Evolutionary conservation across 2,888 invertebrate species (phyloP), one percentile per base, ranked within the genome.

Genomic region (Ochlodes sylvanus): DNA sequence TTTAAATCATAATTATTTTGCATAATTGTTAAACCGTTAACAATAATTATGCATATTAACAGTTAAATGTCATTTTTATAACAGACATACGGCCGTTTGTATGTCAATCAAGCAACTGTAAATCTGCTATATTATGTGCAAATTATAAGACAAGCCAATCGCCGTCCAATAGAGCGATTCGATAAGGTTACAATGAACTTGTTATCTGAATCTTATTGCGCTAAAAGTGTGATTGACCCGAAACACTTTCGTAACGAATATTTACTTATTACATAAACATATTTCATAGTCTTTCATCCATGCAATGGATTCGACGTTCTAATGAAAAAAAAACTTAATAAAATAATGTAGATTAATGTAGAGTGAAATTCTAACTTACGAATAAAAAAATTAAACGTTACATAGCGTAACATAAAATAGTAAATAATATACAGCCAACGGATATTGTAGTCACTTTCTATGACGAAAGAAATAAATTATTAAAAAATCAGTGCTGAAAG

Each of bases 161-260:
- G 21, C 7, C 21, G 52, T 21, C 52, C 27, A 42, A 27, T 34
- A 12, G 27, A 58, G 27, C n/a, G 44, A 34, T 66, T 50, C 62
- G 75, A 75, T 73, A 72, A 75, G 58, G 67, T 69, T 72, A 68
- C 71, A 75, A 69, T 72, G 71, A 74, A 71, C 73, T 66, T 67
- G 21, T 38, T 76, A 74, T 64, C 62, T 68, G 63, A 67, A 69
- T 64, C 55, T 54, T 55, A 67, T 65, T 66, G 34, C 41, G 54
- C 63, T 66, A 63, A 63, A 69, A 70, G 67, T 62, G 61, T 70
- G 58, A 19, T 70, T 72, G 65, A 70, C 41, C 64, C 21, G 47
- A 47, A 67, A 57, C 17, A 44, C 21, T 52, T 61, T 38, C 52
- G 19, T 14, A n/a, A 10, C 32, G 34, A 55, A 55, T 55, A 55